phyloP scores from a whole-genome alignment of 2,113 vertebrate species.

The Chinchilla lanigera region DNA sequence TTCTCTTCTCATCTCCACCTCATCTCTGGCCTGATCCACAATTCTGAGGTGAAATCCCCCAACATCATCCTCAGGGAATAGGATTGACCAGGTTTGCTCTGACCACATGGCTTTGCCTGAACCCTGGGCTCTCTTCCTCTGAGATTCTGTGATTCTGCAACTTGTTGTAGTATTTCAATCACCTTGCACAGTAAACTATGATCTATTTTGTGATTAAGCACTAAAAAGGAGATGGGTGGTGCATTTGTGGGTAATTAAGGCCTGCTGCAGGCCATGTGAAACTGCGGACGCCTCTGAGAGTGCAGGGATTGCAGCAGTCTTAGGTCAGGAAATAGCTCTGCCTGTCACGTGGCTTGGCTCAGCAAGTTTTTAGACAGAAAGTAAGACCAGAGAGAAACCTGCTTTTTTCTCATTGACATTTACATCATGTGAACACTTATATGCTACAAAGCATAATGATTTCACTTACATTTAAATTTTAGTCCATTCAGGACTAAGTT shows the following conservation, averaged over 20 bases:
- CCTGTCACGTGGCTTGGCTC: background rate
- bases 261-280: slow-evolving; percentile 31
- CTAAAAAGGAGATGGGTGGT: slow-evolving; percentile 64
- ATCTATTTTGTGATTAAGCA: slow-evolving; percentile 54
- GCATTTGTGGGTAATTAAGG: slow-evolving; percentile 69
- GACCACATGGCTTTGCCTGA: background rate
- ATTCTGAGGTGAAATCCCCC: background rate
- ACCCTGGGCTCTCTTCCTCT: slow-evolving; percentile 17
- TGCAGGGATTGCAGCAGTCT: slow-evolving; percentile 15
- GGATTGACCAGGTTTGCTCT: background rate
- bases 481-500: slow-evolving; percentile 38
- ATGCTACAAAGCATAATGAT: slow-evolving; percentile 47
- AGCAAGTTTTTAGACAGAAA: slow-evolving; percentile 40
- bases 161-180: slow-evolving; percentile 40
- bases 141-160: slow-evolving; percentile 2
- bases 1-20: background rate
- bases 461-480: slow-evolving; percentile 52
- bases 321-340: slow-evolving; percentile 14
- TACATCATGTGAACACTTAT: slow-evolving; percentile 29
- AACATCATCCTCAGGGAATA: background rate
- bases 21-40: background rate
- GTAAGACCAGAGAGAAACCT: background rate
- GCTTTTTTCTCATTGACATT: slow-evolving; percentile 49
- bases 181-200: slow-evolving; percentile 47
- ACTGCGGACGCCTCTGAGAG: background rate